Conservation (phyloP, 2,113 vertebrate species). For the Tricholaema leucomelas region DNA sequence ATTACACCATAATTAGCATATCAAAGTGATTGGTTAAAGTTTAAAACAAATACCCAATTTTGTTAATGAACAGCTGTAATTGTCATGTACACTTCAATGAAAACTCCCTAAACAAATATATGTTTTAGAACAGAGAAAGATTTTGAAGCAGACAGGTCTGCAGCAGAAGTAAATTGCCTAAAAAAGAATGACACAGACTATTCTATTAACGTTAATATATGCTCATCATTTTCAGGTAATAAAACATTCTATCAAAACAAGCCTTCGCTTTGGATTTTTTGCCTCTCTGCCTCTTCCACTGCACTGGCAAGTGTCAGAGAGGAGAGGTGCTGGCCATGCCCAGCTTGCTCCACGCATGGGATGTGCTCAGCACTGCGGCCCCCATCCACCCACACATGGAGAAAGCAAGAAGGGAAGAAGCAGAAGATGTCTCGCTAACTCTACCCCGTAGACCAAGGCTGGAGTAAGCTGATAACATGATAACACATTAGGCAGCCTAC, state of each 20-base stretch:
- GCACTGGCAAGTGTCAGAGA: neutral
- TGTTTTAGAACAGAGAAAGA: conserved; percentile 87
- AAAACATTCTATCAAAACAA: conserved; percentile 79
- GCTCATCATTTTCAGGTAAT: conserved; percentile 77
- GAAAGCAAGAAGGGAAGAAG: neutral
- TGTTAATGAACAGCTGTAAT: conserved; percentile 99
- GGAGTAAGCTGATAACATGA: conserved; percentile 54
- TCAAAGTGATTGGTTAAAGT: conserved; percentile 99
- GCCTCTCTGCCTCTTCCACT: neutral
- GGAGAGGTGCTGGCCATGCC: neutral
- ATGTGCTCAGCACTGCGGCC: rapidly evolving
- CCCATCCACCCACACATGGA: neutral
- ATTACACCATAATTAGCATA: conserved; percentile 99
- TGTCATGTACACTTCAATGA: conserved; percentile 91
- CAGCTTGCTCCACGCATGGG: neutral
- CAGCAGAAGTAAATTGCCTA: conserved; percentile 71
- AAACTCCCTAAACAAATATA: conserved; percentile 99
- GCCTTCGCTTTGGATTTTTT: conserved; percentile 45
- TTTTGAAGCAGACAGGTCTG: conserved; percentile 77
- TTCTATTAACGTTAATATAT: conserved; percentile 80
- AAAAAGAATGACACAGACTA: conserved; percentile 76
- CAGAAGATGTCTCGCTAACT: neutral
- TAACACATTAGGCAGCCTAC: conserved; percentile 62
- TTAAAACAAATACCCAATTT: conserved; percentile 99
- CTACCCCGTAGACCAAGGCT: conserved; percentile 24